These are phyloP conservation scores for Falco columbarius DNA, from an alignment of 2,797 vertebrate species.

Conservation along the genomic window DNA sequence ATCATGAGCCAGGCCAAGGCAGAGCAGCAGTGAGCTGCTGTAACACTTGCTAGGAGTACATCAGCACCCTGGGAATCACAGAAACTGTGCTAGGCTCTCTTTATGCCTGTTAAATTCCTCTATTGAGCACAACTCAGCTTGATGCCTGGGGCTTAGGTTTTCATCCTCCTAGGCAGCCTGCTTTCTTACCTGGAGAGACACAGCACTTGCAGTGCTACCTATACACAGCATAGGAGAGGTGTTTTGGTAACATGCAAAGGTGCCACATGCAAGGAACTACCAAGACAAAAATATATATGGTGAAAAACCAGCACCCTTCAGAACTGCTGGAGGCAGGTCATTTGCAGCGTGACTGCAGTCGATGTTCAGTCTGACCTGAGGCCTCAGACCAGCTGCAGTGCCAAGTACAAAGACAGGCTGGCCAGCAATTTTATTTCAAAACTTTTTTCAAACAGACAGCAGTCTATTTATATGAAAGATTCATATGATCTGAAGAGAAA, in stretches of 20 bases:
- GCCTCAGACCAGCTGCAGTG: not conserved
- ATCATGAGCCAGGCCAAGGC: not conserved
- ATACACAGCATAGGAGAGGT: not conserved
- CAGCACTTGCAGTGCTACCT: not conserved
- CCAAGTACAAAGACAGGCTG: not conserved
- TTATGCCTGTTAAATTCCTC: not conserved
- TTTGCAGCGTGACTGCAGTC: not conserved
- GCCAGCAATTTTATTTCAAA: not conserved
- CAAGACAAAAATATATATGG: not conserved
- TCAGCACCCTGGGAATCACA: not conserved
- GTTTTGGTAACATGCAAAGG: not conserved
- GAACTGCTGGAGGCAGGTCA: not conserved
- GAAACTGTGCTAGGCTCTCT: not conserved
- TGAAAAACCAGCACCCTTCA: not conserved
- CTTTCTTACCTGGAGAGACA: not conserved
- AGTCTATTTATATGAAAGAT: not conserved
- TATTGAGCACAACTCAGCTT: not conserved
- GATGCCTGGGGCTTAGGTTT: fast-evolving
- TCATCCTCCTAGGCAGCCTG: not conserved
- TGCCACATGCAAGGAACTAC: not conserved
- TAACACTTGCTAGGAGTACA: not conserved
- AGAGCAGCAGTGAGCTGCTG: not conserved
- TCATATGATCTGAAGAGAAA: not conserved
- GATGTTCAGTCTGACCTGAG: not conserved
- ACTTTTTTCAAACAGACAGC: not conserved